These are phyloP conservation scores for Drosophila subquinaria DNA, from an alignment of 2,888 invertebrate genomes.

Conservation along the genomic window DNA sequence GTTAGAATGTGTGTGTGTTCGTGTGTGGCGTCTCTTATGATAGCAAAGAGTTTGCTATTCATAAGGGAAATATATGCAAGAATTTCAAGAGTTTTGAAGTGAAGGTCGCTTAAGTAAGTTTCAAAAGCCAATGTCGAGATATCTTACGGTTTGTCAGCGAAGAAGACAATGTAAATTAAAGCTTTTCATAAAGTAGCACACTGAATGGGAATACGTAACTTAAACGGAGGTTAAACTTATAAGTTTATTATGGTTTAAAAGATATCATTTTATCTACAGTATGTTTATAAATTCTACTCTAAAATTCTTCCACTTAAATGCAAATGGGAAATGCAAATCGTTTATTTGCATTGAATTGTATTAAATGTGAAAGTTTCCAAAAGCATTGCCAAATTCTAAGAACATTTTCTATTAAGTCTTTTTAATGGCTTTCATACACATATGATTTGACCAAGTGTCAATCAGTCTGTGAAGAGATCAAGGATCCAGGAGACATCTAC, in stretches of 20 bases:
- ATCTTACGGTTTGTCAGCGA: slow-evolving; percentile 12
- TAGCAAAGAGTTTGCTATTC: slow-evolving; percentile 42
- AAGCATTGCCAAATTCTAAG: background rate
- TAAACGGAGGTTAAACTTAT: background rate
- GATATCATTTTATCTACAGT: no score
- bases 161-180: slow-evolving; percentile 22
- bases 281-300: no score
- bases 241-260: no score
- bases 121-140: slow-evolving; percentile 44
- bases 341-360: background rate
- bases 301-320: no score
- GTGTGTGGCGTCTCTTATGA: slow-evolving; percentile 19
- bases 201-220: slow-evolving; percentile 3
- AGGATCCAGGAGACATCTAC: background rate
- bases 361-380: background rate
- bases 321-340: background rate
- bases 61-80: slow-evolving; percentile 52
- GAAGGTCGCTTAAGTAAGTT: slow-evolving; percentile 74
- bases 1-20: slow-evolving; percentile 7
- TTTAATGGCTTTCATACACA: background rate
- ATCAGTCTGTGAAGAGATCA: background rate
- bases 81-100: slow-evolving; percentile 57
- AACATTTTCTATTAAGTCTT: background rate
- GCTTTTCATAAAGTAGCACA: slow-evolving; percentile 7
- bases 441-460: background rate